Evolutionary conservation across 23 tunicate species (phyloP), one percentile per base, ranked within the genome.

Genomic region (Trididemnum miniatum): DNA sequence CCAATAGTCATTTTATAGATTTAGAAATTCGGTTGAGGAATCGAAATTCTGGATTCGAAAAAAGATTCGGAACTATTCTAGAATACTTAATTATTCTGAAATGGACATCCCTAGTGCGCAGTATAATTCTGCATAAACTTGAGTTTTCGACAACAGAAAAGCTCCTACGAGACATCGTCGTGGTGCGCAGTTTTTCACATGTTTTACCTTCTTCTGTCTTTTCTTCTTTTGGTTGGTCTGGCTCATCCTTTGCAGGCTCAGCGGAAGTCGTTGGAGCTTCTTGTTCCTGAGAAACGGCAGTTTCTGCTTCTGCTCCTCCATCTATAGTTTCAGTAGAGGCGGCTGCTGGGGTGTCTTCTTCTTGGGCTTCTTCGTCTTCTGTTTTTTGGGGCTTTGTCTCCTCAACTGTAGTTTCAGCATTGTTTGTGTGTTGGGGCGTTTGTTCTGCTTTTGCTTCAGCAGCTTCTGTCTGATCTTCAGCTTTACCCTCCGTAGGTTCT

Each of bases 401-500:
- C 3, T 50, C 77, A 29, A 30, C 77, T 28, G 44, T 59, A 31
- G 65, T 35, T 5, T 59, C 78, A 23, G 37, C 38, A 32, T 20
- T 31, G 3, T 5, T 33, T 67, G 3, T 38, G 31, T 73, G 59
- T 20, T 37, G 31, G 25, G 4, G 9, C 27, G 30, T 39, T 39
- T 39, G 59, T 59, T 73, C 30, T 32, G 29, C 12, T 28, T 35
- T 35, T 7, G 22, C 39, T 25, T 69, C 75, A 18, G 57, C 57
- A 4, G 69, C 69, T 62, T 62, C 44, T 15, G 20, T 23, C 34
- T 30, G 32, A 63, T 85, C 89, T 51, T 65, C 83, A 0, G 65
- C 83, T 28, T 85, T 85, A 23, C 54, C 84, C 12, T 69, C 80
- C 9, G 39, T 60, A 34, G 51, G 76, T 40, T 86, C 90, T 71